Conservation (phyloP, 2,888 invertebrate genomes). For the Parascotia fuliginaria region DNA sequence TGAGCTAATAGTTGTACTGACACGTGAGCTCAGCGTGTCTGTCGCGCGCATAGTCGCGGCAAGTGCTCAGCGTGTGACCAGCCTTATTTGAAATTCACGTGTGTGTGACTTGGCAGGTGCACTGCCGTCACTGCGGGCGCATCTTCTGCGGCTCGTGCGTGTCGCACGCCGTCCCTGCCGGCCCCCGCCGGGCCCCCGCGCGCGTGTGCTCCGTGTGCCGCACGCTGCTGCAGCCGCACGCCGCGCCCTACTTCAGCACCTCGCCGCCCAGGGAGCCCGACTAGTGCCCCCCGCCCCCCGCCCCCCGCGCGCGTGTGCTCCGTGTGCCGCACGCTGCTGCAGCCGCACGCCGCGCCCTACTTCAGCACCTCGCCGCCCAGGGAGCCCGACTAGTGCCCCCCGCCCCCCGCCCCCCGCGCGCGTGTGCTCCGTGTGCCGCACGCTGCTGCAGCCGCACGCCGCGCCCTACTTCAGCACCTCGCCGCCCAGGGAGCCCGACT, state of each 20-base stretch:
- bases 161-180: slow-evolving; percentile 91
- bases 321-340: slow-evolving; percentile 98
- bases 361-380: slow-evolving; percentile 93
- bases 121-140: slow-evolving; percentile 97
- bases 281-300: slow-evolving; percentile 88
- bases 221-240: slow-evolving; percentile 96
- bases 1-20: too few species aligned
- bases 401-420: slow-evolving; percentile 92
- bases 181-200: slow-evolving; percentile 93
- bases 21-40: too few species aligned
- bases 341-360: slow-evolving; percentile 95
- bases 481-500: slow-evolving; percentile 81
- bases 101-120: slow-evolving; percentile 85
- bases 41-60: too few species aligned
- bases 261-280: slow-evolving; percentile 86
- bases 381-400: slow-evolving; percentile 77
- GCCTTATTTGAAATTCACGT: too few species aligned
- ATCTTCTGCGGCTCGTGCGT: slow-evolving; percentile 97
- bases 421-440: slow-evolving; percentile 99
- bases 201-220: slow-evolving; percentile 99
- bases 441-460: slow-evolving; percentile 95
- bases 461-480: slow-evolving; percentile 97
- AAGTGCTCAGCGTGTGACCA: too few species aligned
- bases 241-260: slow-evolving; percentile 96
- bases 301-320: slow-evolving; percentile 96